Percentiles rank a stretch among this genome's conserved stretches.
These are phyloP conservation scores for Metacarcinus magister DNA, from an alignment of 2,888 invertebrate species.

Conservation along the genomic window DNA sequence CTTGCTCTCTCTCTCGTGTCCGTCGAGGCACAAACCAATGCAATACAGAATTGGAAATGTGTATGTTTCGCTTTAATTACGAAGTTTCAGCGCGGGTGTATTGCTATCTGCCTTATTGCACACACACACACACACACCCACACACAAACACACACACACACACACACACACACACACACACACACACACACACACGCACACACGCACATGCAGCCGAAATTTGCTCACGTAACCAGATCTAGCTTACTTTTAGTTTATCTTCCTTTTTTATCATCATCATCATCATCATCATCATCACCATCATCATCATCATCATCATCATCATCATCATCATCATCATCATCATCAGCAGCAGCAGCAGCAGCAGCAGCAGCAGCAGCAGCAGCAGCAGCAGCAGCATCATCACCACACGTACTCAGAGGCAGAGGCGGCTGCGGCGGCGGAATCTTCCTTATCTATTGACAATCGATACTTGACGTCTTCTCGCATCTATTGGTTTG, in stretches of 20 bases:
- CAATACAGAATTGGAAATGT: conserved; percentile 26
- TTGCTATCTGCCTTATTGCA: not conserved
- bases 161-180: too few species aligned
- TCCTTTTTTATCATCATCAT: not conserved
- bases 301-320: too few species aligned
- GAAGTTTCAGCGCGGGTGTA: conserved; percentile 26
- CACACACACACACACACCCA: not conserved
- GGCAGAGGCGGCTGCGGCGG: not conserved
- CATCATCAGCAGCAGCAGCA: too few species aligned
- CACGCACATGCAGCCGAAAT: too few species aligned
- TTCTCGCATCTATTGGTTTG: not conserved
- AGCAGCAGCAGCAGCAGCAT: too few species aligned
- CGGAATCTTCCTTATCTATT: not conserved
- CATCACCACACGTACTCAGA: too few species aligned
- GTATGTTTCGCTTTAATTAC: conserved; percentile 8
- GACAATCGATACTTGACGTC: conserved; percentile 26
- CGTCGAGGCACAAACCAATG: conserved; percentile 26
- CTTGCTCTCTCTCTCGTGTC: not conserved
- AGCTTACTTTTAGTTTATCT: not conserved
- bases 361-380: too few species aligned
- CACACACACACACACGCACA: too few species aligned
- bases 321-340: too few species aligned
- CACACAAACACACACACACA: too few species aligned
- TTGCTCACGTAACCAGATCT: too few species aligned
- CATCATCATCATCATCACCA: too few species aligned